phyloP scores from a whole-genome alignment of 1,140 invertebrate genomes.

The Drosophila persimilis region DNA sequence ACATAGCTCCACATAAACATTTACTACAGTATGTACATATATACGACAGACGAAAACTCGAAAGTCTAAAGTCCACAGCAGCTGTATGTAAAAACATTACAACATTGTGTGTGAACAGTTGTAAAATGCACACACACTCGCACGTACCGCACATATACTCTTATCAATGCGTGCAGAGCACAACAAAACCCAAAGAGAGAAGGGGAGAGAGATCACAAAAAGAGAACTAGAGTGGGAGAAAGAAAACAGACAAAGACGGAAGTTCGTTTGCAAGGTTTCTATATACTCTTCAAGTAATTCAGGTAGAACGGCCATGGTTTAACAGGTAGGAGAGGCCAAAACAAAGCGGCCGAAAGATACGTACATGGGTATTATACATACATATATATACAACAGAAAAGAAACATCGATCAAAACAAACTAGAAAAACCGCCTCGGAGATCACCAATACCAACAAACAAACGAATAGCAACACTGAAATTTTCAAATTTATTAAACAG shows the following conservation, averaged over 20 bases:
- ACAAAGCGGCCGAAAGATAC: conserved; percentile 22
- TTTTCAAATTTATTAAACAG: too few species aligned
- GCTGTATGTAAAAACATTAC: too few species aligned
- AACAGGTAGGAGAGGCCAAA: neutral
- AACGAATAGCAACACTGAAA: conserved; percentile 13
- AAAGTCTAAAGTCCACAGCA: too few species aligned
- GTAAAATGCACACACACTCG: too few species aligned
- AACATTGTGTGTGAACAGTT: too few species aligned
- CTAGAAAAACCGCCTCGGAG: conserved; percentile 61
- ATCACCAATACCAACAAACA: conserved; percentile 31
- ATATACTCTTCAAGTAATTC: conserved; percentile 10
- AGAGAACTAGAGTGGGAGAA: too few species aligned
- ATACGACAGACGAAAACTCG: too few species aligned
- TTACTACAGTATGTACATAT: too few species aligned
- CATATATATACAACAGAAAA: conserved; percentile 6
- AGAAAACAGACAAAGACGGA: conserved; percentile 27
- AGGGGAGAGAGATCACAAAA: too few species aligned
- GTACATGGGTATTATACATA: neutral
- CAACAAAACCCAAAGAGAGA: neutral
- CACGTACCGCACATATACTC: too few species aligned
- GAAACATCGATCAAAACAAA: conserved; percentile 69
- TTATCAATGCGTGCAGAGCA: too few species aligned
- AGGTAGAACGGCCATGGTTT: conserved; percentile 25
- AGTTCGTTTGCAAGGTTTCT: conserved; percentile 24
- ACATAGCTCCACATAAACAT: too few species aligned